phyloP scores from a whole-genome alignment of 1,140 invertebrate genomes.

The Drosophila cardini region DNA sequence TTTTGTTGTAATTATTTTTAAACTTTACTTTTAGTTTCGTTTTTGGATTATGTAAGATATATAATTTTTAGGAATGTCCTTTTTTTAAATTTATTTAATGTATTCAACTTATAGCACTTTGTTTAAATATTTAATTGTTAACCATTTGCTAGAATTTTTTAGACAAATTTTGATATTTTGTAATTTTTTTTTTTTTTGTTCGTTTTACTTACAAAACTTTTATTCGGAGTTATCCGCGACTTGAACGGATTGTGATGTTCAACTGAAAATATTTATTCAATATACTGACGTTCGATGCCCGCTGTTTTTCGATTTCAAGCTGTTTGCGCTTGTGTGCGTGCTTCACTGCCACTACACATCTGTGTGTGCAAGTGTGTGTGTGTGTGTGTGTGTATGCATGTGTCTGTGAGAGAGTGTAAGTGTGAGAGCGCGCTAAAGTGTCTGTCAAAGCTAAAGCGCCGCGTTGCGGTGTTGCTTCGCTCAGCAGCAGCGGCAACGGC shows the following conservation, averaged over 20 bases:
- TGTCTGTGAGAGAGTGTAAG: constrained; percentile 31
- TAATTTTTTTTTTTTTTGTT: constrained; percentile 27
- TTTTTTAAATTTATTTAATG: neutral
- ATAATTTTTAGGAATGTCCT: constrained; percentile 19
- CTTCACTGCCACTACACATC: constrained; percentile 22
- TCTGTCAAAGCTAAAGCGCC: constrained; percentile 33
- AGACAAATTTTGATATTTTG: constrained; percentile 15
- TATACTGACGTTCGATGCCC: constrained; percentile 83
- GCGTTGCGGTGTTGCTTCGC: constrained; percentile 25
- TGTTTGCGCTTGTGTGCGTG: constrained; percentile 61
- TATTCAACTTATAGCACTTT: constrained; percentile 22
- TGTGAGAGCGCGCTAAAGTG: constrained; percentile 51
- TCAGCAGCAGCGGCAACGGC: constrained; percentile 11
- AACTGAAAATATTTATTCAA: constrained; percentile 85
- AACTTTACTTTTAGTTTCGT: neutral
- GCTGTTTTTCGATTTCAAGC: constrained; percentile 74
- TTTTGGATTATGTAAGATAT: constrained; percentile 37
- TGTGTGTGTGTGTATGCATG: constrained; percentile 47
- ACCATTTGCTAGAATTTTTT: constrained; percentile 15
- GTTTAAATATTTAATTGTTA: constrained; percentile 15
- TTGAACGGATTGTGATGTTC: constrained; percentile 85
- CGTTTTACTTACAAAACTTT: constrained; percentile 84
- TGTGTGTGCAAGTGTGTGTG: constrained; percentile 39
- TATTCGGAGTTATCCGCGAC: constrained; percentile 85
- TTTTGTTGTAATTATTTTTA: constrained; percentile 14